Evolutionary conservation across 2,888 invertebrate species (phyloP).

Genomic region (Philereme transversata): DNA sequence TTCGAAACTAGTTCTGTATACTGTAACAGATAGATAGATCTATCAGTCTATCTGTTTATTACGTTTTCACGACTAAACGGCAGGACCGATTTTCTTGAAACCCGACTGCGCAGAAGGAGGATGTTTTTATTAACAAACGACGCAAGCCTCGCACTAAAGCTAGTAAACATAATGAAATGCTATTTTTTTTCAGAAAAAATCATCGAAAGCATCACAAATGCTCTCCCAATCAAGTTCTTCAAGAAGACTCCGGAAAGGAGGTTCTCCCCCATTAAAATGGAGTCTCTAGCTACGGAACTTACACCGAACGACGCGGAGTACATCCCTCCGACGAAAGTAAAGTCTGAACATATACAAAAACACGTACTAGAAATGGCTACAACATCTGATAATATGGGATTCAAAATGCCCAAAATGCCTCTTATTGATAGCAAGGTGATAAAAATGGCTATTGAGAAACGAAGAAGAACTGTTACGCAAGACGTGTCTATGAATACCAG

Average conservation of each 20-base stretch:
- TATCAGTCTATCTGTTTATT: no score
- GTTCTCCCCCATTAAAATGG: conserved; percentile 62
- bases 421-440: conserved; percentile 64
- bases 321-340: conserved; percentile 30
- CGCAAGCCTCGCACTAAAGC: not conserved
- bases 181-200: conserved; percentile 60
- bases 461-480: conserved; percentile 46
- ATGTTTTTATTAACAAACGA: not conserved
- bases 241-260: conserved; percentile 54
- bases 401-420: conserved; percentile 76
- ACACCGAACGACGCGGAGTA: conserved; percentile 56
- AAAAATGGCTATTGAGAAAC: conserved; percentile 53
- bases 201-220: conserved; percentile 68
- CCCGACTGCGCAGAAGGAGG: no score
- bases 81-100: no score
- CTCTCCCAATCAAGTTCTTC: conserved; percentile 64
- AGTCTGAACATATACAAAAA: conserved; percentile 15
- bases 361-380: conserved; percentile 37
- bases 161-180: not conserved
- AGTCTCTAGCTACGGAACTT: conserved; percentile 66
- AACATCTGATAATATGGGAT: conserved; percentile 37
- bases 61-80: no score
- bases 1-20: no score
- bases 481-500: conserved; percentile 66
- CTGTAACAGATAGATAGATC: no score